A percentile compares a stretch with the other conserved stretches of the same genome.
These are phyloP conservation scores for Papilio machaon DNA, from an alignment of 1,140 invertebrate species.

Conservation along the genomic window DNA sequence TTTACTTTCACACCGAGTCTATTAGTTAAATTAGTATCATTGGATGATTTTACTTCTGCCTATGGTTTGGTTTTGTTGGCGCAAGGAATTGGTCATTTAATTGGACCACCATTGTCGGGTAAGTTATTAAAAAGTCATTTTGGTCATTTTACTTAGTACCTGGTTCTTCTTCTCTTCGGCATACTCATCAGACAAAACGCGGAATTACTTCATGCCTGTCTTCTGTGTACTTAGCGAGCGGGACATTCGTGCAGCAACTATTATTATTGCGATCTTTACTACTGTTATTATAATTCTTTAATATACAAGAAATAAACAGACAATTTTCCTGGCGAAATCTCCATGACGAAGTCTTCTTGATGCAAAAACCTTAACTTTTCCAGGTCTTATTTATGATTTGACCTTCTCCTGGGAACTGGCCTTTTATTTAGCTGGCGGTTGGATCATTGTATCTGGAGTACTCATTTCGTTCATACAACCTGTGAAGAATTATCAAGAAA, in stretches of 20 bases:
- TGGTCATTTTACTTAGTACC: too few relatives aligned
- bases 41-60: slow-evolving; percentile 91
- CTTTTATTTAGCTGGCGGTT: slow-evolving; percentile 89
- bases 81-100: slow-evolving; percentile 88
- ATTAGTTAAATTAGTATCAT: slow-evolving; percentile 89
- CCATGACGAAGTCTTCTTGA: background rate
- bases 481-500: slow-evolving; percentile 55
- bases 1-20: slow-evolving; percentile 94
- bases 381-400: slow-evolving; percentile 82
- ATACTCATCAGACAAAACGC: too few relatives aligned
- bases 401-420: slow-evolving; percentile 88
- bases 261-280: too few relatives aligned
- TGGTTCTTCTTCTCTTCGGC: too few relatives aligned
- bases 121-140: slow-evolving; percentile 33
- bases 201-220: too few relatives aligned
- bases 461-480: slow-evolving; percentile 86
- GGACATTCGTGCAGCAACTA: too few relatives aligned
- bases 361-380: slow-evolving; percentile 38
- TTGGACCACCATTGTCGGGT: slow-evolving; percentile 85
- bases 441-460: slow-evolving; percentile 88
- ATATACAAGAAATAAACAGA: too few relatives aligned
- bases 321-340: too few relatives aligned
- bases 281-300: too few relatives aligned
- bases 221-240: too few relatives aligned
- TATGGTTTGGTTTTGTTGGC: slow-evolving; percentile 94